Evolutionary conservation across 2,797 vertebrate species (phyloP).

Genomic region (Saxicola maurus): DNA sequence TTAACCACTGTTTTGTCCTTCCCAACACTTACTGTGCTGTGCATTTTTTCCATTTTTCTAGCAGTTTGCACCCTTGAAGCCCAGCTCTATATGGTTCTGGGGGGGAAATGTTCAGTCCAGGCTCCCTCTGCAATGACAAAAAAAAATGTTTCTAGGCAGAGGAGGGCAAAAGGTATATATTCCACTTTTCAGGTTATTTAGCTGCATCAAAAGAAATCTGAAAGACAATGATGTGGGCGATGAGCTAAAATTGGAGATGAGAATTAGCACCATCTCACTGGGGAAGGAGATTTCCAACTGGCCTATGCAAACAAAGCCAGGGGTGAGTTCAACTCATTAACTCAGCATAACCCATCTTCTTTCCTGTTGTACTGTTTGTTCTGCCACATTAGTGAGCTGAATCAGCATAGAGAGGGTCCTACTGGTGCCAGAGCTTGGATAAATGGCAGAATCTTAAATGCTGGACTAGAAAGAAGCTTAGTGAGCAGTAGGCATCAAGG

Average conservation of each 20-base stretch:
- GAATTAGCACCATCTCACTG: not conserved
- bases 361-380: not conserved
- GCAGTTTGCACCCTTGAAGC: not conserved
- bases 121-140: not conserved
- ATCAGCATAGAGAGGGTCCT: not conserved
- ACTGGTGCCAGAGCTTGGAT: not conserved
- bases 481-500: not conserved
- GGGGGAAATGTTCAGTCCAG: not conserved
- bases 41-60: not conserved
- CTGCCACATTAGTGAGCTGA: not conserved
- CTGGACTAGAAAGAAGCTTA: not conserved
- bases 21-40: not conserved
- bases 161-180: fast-evolving
- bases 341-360: not conserved
- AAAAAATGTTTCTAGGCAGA: not conserved
- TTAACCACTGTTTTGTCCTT: not conserved
- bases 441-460: not conserved
- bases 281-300: not conserved
- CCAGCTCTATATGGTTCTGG: not conserved
- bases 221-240: not conserved
- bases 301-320: not conserved
- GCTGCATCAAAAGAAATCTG: not conserved
- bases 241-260: not conserved
- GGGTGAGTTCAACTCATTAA: not conserved
- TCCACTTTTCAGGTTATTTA: not conserved